Evolutionary conservation across 2,888 invertebrate species (phyloP).

Genomic region (Spicauda simplicius): DNA sequence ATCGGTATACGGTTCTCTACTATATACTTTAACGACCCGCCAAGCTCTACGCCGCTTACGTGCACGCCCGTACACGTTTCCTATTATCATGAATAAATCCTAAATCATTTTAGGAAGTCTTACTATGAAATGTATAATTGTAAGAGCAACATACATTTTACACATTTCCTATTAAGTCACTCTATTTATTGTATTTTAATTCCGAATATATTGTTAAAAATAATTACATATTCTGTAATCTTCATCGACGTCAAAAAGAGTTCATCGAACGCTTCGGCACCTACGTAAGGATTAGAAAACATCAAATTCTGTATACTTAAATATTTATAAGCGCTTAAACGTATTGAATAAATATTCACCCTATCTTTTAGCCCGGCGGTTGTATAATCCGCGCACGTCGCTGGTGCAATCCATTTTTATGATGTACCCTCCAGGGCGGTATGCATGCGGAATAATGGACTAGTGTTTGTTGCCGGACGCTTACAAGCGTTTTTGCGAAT

Average conservation of each 20-base stretch:
- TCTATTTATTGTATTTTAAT: no score
- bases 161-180: no score
- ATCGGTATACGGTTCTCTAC: background rate
- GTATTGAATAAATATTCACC: constrained; percentile 36
- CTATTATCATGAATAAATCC: no score
- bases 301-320: constrained; percentile 2
- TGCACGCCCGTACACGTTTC: background rate
- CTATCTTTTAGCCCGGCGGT: constrained; percentile 26
- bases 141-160: no score
- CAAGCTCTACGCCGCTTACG: no score
- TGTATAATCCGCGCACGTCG: constrained; percentile 54
- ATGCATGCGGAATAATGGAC: constrained; percentile 49
- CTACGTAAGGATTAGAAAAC: constrained; percentile 1
- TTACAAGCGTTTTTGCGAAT: constrained; percentile 19
- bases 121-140: no score
- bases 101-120: no score
- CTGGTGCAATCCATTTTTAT: constrained; percentile 69
- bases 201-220: no score
- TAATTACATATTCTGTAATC: no score
- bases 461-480: constrained; percentile 19
- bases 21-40: background rate
- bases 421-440: constrained; percentile 49
- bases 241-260: background rate
- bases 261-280: background rate
- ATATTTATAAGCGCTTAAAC: constrained; percentile 31